A percentile compares a stretch with the other conserved stretches of the same genome.
phyloP scores from a whole-genome alignment of 2,113 vertebrate species.

The Conger conger region DNA sequence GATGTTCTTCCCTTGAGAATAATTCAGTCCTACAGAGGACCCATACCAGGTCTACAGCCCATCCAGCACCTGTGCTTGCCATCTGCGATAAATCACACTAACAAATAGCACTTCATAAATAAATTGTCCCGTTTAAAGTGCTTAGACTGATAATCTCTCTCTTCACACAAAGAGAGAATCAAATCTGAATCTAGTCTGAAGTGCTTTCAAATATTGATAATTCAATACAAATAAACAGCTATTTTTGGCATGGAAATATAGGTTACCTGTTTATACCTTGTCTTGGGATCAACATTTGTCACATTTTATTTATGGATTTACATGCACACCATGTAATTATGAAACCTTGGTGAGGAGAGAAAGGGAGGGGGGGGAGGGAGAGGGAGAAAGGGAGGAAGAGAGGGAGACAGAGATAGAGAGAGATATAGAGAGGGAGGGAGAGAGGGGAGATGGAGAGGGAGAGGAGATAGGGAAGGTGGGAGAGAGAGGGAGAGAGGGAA shows the following conservation, averaged over 20 bases:
- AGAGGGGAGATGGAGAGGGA: too few species aligned
- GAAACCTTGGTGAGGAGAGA: background rate
- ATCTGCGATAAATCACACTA: background rate
- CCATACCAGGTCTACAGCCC: background rate
- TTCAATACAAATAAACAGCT: too few species aligned
- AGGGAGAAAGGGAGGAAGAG: background rate
- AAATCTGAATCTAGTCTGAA: background rate
- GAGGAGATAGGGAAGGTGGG: conserved; percentile 9
- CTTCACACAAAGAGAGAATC: background rate
- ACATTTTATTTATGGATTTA: too few species aligned
- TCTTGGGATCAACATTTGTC: too few species aligned
- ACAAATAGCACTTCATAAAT: background rate
- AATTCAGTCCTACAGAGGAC: background rate
- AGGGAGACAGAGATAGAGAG: background rate
- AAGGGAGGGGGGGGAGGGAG: too few species aligned
- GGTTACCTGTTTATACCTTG: too few species aligned
- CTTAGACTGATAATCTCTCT: background rate
- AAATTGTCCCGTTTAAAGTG: background rate
- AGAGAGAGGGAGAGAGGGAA: too few species aligned
- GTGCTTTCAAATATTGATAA: too few species aligned
- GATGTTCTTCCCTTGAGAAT: background rate
- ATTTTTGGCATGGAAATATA: too few species aligned
- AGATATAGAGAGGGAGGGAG: too few species aligned
- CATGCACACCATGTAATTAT: background rate
- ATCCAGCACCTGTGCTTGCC: background rate